phyloP scores from a whole-genome alignment of 1,140 invertebrate species.

The Calycopis cecrops region DNA sequence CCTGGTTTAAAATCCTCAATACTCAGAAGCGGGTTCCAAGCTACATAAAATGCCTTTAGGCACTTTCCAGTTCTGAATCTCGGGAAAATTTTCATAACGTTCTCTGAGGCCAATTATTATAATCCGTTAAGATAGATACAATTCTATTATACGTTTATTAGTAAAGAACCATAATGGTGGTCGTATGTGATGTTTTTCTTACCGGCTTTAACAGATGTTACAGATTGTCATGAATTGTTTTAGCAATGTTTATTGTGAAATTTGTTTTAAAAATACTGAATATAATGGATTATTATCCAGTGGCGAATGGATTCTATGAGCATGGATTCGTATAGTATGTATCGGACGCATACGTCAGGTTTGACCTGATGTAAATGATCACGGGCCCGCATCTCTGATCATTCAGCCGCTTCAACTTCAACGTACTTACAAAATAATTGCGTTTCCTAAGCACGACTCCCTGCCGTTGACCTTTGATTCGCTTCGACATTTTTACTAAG shows the following conservation, averaged over 20 bases:
- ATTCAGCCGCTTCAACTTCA: constrained; percentile 61
- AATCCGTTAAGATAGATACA: constrained; percentile 20
- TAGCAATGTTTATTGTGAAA: no score
- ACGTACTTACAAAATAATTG: constrained; percentile 69
- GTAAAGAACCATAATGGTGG: no score
- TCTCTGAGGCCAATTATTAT: constrained; percentile 24
- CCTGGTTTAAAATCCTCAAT: constrained; percentile 56
- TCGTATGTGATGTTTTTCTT: no score
- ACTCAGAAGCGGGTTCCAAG: constrained; percentile 25
- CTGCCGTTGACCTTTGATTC: constrained; percentile 60
- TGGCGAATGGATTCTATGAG: no score
- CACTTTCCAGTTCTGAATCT: constrained; percentile 31
- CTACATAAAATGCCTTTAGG: constrained; percentile 25
- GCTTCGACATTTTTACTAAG: constrained; percentile 31
- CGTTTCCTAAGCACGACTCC: constrained; percentile 64
- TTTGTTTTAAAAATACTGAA: no score
- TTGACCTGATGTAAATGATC: constrained; percentile 22
- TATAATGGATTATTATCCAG: no score
- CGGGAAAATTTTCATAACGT: constrained; percentile 34
- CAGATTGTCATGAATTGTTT: no score
- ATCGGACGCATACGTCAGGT: no score
- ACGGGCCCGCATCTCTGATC: constrained; percentile 56
- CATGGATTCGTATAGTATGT: no score
- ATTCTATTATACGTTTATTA: neutral
- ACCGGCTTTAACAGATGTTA: no score